phyloP scores from a whole-genome alignment of 2,888 invertebrate genomes.

The Gastrophysa polygoni region DNA sequence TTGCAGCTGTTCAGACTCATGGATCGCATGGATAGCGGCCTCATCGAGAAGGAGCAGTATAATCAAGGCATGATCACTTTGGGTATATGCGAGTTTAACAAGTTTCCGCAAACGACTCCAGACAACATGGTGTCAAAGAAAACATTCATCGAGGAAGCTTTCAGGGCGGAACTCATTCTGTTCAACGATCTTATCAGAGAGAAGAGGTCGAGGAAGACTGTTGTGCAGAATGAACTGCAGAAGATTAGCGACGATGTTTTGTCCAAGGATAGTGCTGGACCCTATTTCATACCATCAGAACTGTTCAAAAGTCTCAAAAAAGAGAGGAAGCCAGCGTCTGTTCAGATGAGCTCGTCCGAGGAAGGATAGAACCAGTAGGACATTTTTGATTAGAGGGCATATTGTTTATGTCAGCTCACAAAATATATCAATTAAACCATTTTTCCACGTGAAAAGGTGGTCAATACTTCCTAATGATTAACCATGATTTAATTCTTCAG shows the following conservation, averaged over 20 bases:
- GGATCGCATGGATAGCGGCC: constrained; percentile 53
- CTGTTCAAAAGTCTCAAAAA: constrained; percentile 30
- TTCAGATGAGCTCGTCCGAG: background rate
- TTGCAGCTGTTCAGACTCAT: constrained; percentile 52
- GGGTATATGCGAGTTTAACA: constrained; percentile 51
- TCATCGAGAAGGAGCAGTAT: constrained; percentile 51
- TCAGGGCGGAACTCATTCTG: constrained; percentile 36
- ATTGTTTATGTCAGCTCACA: too few relatives aligned
- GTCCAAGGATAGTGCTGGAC: constrained; percentile 19
- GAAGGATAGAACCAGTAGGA: background rate
- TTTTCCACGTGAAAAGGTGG: too few relatives aligned
- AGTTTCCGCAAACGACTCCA: constrained; percentile 41
- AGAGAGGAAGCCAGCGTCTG: background rate
- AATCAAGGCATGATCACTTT: constrained; percentile 52
- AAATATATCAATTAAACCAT: too few relatives aligned
- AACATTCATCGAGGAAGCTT: constrained; percentile 49
- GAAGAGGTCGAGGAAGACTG: constrained; percentile 18
- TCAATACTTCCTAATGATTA: too few relatives aligned
- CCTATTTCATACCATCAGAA: constrained; percentile 39
- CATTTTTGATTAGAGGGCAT: too few relatives aligned
- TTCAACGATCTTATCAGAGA: constrained; percentile 42
- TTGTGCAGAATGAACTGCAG: background rate
- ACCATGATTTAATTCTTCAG: too few relatives aligned
- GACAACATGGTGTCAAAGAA: constrained; percentile 49
- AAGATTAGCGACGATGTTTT: constrained; percentile 2